phyloP scores from a whole-genome alignment of 92 coral and sea anemone genomes.

The Paramuricea clavata region DNA sequence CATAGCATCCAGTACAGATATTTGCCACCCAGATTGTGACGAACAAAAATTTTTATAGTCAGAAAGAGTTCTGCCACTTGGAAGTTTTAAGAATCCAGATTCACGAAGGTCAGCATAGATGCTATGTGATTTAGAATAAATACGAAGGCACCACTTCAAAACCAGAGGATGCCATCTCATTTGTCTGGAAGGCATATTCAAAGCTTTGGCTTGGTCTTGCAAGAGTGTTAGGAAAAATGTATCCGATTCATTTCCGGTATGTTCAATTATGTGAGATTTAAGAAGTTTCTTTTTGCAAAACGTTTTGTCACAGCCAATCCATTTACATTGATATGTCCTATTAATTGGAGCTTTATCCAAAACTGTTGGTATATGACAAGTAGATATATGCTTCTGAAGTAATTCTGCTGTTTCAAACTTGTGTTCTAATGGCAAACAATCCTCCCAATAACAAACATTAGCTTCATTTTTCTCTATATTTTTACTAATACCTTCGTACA shows the following conservation, averaged over 20 bases:
- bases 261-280: background rate
- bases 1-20: conserved; percentile 44
- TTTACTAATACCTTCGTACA: conserved; percentile 44
- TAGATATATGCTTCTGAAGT: too few relatives aligned
- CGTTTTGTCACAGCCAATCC: conserved; percentile 3
- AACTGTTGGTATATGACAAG: background rate
- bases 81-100: conserved; percentile 51
- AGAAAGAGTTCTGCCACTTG: conserved; percentile 64
- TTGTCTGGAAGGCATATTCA: conserved; percentile 54
- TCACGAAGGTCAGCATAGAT: conserved; percentile 38
- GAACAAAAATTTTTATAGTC: conserved; percentile 56
- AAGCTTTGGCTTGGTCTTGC: conserved; percentile 44
- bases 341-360: background rate
- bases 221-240: conserved; percentile 25
- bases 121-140: conserved; percentile 31
- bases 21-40: conserved; percentile 40
- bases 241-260: conserved; percentile 18
- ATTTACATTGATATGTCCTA: background rate
- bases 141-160: conserved; percentile 38
- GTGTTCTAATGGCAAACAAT: conserved; percentile 24
- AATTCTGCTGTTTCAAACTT: too few relatives aligned
- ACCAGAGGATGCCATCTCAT: conserved; percentile 53
- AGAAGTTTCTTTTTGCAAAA: background rate
- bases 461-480: conserved; percentile 40
- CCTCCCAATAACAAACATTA: conserved; percentile 50